Conservation (phyloP, 2,113 vertebrate genomes). For the Megaleporinus macrocephalus region DNA sequence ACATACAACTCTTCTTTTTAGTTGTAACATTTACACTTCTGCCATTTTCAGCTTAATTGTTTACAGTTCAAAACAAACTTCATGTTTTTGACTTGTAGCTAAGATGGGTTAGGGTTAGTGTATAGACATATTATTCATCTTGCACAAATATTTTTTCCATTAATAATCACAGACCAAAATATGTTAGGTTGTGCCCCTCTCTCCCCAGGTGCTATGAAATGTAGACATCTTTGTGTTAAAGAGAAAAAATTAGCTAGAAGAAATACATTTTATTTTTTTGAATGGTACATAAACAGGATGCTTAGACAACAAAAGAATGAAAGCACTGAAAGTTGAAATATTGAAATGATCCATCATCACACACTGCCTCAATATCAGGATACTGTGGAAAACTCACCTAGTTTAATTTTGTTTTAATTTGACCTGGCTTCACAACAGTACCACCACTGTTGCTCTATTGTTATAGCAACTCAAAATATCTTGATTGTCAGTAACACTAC, state of each 20-base stretch:
- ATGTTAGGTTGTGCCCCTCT: too few species aligned
- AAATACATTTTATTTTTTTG: background rate
- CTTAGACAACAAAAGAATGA: background rate
- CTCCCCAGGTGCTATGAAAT: background rate
- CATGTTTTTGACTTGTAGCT: too few species aligned
- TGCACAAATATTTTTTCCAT: too few species aligned
- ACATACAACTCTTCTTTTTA: too few species aligned
- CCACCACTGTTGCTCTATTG: too few species aligned
- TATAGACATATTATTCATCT: too few species aligned
- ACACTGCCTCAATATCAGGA: background rate
- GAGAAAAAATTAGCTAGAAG: background rate
- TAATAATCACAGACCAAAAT: too few species aligned
- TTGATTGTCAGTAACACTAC: background rate
- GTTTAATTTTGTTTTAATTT: background rate
- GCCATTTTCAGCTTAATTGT: too few species aligned
- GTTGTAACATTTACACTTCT: too few species aligned
- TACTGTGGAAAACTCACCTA: background rate
- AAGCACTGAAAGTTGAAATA: background rate
- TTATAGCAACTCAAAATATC: background rate
- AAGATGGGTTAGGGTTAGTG: too few species aligned
- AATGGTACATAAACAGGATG: background rate
- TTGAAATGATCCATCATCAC: background rate
- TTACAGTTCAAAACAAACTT: too few species aligned
- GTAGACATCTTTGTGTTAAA: background rate
- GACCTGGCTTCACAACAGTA: too few species aligned